Evolutionary conservation across 2,888 invertebrate species (phyloP).

Genomic region (Synanthedon andrenaeformis): DNA sequence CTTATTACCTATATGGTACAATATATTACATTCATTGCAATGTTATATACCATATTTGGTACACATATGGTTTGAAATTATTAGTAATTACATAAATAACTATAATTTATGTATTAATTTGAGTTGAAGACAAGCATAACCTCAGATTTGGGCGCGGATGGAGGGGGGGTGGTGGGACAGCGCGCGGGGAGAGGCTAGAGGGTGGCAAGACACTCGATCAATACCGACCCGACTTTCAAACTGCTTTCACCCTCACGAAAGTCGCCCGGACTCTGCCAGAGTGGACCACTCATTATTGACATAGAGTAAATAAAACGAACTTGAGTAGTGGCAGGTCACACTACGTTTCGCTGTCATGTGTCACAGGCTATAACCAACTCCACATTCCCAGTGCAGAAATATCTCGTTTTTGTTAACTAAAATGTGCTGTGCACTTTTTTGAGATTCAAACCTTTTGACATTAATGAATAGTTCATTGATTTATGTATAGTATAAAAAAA

Average conservation of each 20-base stretch:
- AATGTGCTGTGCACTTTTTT: no score
- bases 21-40: no score
- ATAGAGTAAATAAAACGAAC: constrained; percentile 26
- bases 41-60: no score
- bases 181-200: constrained; percentile 22
- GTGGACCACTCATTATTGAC: constrained; percentile 27
- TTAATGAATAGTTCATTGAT: no score
- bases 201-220: constrained; percentile 67
- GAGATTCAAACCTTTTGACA: no score
- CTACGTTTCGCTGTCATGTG: background rate
- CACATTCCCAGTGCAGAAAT: no score
- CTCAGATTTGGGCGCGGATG: constrained; percentile 58
- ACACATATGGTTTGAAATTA: no score
- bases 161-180: constrained; percentile 20
- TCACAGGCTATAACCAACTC: background rate
- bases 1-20: no score
- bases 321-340: constrained; percentile 6
- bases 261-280: constrained; percentile 61
- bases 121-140: constrained; percentile 33
- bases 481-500: no score
- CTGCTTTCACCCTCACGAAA: constrained; percentile 71
- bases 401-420: no score
- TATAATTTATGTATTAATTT: no score
- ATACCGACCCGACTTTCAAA: constrained; percentile 71
- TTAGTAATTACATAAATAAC: no score